Conservation (phyloP, 2,797 vertebrate species). For the Orestias chungarensis region DNA sequence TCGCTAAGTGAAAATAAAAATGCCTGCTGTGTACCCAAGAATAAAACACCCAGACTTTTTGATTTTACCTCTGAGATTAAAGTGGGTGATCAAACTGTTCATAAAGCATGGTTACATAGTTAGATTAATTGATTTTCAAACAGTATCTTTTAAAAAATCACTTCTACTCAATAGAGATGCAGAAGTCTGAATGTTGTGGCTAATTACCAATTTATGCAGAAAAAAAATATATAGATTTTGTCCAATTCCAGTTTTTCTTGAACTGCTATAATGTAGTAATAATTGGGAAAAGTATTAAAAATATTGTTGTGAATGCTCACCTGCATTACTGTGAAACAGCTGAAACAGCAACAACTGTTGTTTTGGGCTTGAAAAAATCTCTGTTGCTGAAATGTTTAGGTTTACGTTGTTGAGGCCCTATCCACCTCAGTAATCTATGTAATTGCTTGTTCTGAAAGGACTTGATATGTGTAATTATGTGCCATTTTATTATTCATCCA, state of each 20-base stretch:
- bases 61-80: slow-evolving; percentile 40
- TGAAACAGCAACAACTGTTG: too few species aligned
- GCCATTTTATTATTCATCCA: not conserved
- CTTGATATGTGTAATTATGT: not conserved
- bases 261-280: not conserved
- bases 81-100: slow-evolving; percentile 33
- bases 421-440: not conserved
- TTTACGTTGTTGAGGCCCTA: not conserved
- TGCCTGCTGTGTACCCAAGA: slow-evolving; percentile 54
- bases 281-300: not conserved
- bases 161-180: not conserved
- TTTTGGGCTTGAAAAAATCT: not conserved
- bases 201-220: not conserved
- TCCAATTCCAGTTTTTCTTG: not conserved
- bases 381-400: not conserved
- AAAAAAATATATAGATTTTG: not conserved
- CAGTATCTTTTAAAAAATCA: not conserved
- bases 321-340: too few species aligned
- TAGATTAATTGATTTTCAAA: slow-evolving; percentile 16
- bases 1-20: slow-evolving; percentile 56
- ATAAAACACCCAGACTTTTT: slow-evolving; percentile 40
- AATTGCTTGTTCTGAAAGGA: not conserved
- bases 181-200: not conserved
- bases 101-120: slow-evolving; percentile 20
- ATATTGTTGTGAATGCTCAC: not conserved